Evolutionary conservation across 2,888 invertebrate genomes (phyloP).

Genomic region (Metalampra italica): DNA sequence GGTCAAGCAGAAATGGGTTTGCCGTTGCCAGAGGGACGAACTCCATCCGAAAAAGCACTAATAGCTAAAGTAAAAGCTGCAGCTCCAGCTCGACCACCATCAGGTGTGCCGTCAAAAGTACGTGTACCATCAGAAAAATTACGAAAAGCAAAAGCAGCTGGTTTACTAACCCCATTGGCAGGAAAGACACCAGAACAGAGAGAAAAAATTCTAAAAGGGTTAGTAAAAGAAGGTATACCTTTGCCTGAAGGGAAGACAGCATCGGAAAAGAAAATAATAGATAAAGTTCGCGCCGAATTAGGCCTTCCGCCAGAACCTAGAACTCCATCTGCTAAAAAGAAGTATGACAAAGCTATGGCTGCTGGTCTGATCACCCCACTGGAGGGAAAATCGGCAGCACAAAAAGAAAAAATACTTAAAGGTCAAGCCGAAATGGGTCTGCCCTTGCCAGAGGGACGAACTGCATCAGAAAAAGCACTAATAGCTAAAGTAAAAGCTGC

Average conservation of each 20-base stretch:
- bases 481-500: slow-evolving; percentile 6
- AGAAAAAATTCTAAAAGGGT: slow-evolving; percentile 22
- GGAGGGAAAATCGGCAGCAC: slow-evolving; percentile 19
- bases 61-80: slow-evolving; percentile 18
- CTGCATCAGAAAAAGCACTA: slow-evolving; percentile 22
- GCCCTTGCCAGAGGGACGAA: slow-evolving; percentile 22
- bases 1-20: slow-evolving; percentile 22
- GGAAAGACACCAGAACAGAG: slow-evolving; percentile 23
- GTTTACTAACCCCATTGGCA: slow-evolving; percentile 24
- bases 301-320: slow-evolving; percentile 31
- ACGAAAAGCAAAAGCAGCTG: slow-evolving; percentile 25
- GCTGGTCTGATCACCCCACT: slow-evolving; percentile 23
- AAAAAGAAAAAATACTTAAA: slow-evolving; percentile 25
- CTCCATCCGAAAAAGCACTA: slow-evolving; percentile 25
- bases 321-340: slow-evolving; percentile 16
- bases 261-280: slow-evolving; percentile 26
- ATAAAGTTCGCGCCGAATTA: slow-evolving; percentile 26
- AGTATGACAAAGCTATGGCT: slow-evolving; percentile 16
- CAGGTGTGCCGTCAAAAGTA: not conserved
- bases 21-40: slow-evolving; percentile 28
- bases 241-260: slow-evolving; percentile 28
- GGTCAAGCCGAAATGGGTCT: slow-evolving; percentile 14
- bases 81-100: not conserved
- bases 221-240: slow-evolving; percentile 24
- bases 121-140: slow-evolving; percentile 18